These are phyloP conservation scores for Drosophila nr. fundita DNA, from an alignment of 2,888 invertebrate genomes.

Conservation along the genomic window DNA sequence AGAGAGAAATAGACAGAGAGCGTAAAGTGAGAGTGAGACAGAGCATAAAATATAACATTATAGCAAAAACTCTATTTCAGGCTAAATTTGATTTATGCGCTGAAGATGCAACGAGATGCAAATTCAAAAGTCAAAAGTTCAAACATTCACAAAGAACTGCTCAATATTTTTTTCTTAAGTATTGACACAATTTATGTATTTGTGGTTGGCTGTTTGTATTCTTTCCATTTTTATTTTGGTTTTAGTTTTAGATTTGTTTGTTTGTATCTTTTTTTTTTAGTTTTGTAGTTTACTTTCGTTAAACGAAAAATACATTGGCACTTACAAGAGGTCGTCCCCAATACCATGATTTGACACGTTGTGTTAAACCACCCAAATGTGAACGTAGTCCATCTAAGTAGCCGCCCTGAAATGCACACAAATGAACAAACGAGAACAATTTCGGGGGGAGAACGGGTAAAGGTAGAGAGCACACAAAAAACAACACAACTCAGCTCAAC, in stretches of 20 bases:
- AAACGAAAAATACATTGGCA: slow-evolving; percentile 86
- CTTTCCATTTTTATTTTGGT: slow-evolving; percentile 40
- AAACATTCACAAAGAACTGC: slow-evolving; percentile 67
- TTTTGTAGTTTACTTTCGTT: slow-evolving; percentile 66
- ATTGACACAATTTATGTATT: slow-evolving; percentile 60
- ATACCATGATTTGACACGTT: slow-evolving; percentile 98
- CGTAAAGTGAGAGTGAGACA: slow-evolving; percentile 45
- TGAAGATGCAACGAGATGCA: slow-evolving; percentile 77
- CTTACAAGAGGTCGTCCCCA: slow-evolving; percentile 99
- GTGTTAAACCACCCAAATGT: slow-evolving; percentile 97
- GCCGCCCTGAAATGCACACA: slow-evolving; percentile 91
- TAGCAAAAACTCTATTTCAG: slow-evolving; percentile 74
- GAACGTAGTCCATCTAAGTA: slow-evolving; percentile 97
- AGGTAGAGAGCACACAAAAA: slow-evolving; percentile 44
- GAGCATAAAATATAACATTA: slow-evolving; percentile 47
- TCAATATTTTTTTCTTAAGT: slow-evolving; percentile 7
- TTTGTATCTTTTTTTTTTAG: slow-evolving; percentile 43
- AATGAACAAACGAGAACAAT: slow-evolving; percentile 84
- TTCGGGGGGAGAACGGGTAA: slow-evolving; percentile 69
- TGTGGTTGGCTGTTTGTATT: slow-evolving; percentile 56
- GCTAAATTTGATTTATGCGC: slow-evolving; percentile 60
- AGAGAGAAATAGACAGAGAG: slow-evolving; percentile 47
- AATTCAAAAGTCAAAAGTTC: slow-evolving; percentile 57
- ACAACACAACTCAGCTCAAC: slow-evolving; percentile 11
- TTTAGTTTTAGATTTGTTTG: slow-evolving; percentile 20